These are phyloP conservation scores for Hyles vespertilio DNA, from an alignment of 1,140 invertebrate species.

Conservation along the genomic window DNA sequence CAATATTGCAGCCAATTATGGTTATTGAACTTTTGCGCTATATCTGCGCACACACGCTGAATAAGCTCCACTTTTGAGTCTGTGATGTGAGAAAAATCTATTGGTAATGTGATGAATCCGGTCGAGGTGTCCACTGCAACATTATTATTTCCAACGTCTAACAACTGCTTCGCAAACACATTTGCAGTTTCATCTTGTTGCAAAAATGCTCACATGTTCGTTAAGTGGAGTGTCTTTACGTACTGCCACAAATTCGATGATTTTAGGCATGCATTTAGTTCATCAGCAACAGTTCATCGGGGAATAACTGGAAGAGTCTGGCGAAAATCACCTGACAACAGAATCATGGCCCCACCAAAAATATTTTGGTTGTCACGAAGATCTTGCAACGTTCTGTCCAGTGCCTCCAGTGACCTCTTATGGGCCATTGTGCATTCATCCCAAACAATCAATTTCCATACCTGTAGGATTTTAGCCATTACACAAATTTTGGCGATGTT, in stretches of 20 bases:
- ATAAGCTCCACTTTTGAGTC: slow-evolving; percentile 1
- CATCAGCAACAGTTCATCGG: slow-evolving; percentile 21
- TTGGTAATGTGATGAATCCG: slow-evolving; percentile 5
- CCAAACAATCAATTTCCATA: slow-evolving; percentile 16
- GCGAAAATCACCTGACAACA: slow-evolving; percentile 29
- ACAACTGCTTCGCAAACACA: slow-evolving; percentile 3
- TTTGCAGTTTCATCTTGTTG: slow-evolving; percentile 1
- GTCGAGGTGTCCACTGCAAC: neutral
- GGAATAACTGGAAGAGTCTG: slow-evolving; percentile 25
- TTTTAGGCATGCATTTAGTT: slow-evolving; percentile 25
- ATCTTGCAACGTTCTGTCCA: slow-evolving; percentile 49
- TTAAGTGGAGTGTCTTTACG: slow-evolving; percentile 6
- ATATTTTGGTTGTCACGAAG: slow-evolving; percentile 40
- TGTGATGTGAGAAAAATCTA: slow-evolving; percentile 4
- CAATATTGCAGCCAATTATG: slow-evolving; percentile 5
- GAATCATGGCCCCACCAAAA: slow-evolving; percentile 28
- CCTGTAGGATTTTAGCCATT: slow-evolving; percentile 20
- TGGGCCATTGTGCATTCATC: slow-evolving; percentile 19
- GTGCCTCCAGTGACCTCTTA: slow-evolving; percentile 19
- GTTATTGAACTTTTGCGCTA: slow-evolving; percentile 4
- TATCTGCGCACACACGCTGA: neutral
- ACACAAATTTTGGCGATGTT: slow-evolving; percentile 18
- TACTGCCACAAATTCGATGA: slow-evolving; percentile 19
- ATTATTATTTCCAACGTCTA: slow-evolving; percentile 3
- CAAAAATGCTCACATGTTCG: neutral